Base-by-base conservation (phyloP, 2,888 invertebrate species). In the Teleiodes luculella region DNA sequence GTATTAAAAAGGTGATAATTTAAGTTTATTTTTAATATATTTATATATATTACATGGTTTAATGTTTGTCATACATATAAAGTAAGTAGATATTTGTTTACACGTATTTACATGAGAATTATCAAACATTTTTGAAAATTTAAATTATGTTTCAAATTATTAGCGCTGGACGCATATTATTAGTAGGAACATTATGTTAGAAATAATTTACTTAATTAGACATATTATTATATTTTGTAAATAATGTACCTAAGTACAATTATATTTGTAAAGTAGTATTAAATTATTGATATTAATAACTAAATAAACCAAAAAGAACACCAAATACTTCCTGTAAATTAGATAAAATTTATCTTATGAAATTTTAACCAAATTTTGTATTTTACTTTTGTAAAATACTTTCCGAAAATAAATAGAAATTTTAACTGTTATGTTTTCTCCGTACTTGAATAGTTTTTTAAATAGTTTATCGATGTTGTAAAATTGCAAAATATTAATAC, bases 341-440 rank as follows among this genome's bases (percentile, higher is more conserved):
- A n/a, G n/a, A n/a, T 76, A 74, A 78, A 24, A 4, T 72, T 75
- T 83, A 83, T 83, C 81, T 86, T 85, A 86, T 86, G 81, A 83
- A 76, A 71, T 70, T 67, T 67, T 73, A 73, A 64, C 62, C 61
- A 62, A 65, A 60, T 51, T 62, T 56, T 57, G 64, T 64, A 66
- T 56, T 56, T 46, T 51, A 39, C 51, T 51, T 51, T 51, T 51
- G 31, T 51, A 51, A n/a, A 49, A 49, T 67, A 53, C 56, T 67
- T 70, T 39, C 56, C 57, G 52, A 59, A 41, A 46, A 60, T 43
- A 28, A 18, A 13, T 56, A 43, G 46, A 16, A 41, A 39, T 39
- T 36, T 41, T 48, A 54, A 35, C 18, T 18, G 47, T 31, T 16
- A 41, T n/a, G 24, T 54, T 57, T 55, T 49, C 10, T 56, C 41